Conservation (phyloP, 2,888 invertebrate species). For the Philaethria dido region DNA sequence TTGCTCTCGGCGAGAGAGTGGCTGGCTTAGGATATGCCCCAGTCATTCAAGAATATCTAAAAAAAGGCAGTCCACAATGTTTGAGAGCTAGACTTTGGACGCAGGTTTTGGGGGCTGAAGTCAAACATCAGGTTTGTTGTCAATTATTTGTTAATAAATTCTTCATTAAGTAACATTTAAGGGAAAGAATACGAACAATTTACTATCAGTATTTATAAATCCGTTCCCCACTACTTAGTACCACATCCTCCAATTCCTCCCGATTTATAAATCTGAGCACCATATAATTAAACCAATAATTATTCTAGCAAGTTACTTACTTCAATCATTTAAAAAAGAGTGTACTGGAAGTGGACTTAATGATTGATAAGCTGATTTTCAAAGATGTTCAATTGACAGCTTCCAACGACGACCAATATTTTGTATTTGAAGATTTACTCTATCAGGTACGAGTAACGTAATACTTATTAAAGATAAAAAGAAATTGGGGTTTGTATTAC, state of each 20-base stretch:
- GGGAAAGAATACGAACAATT: too few species aligned
- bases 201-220: too few species aligned
- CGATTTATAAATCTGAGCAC: neutral
- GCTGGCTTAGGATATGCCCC: constrained; percentile 92
- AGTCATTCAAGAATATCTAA: constrained; percentile 94
- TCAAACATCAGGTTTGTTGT: constrained; percentile 84
- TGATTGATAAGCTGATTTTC: constrained; percentile 96
- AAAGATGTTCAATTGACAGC: constrained; percentile 98
- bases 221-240: too few species aligned
- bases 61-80: constrained; percentile 91
- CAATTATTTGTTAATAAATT: too few species aligned
- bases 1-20: constrained; percentile 90
- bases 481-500: too few species aligned
- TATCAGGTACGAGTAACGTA: constrained; percentile 96
- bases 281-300: neutral
- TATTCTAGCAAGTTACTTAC: constrained; percentile 86
- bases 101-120: constrained; percentile 91
- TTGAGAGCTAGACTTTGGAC: constrained; percentile 94
- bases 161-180: too few species aligned
- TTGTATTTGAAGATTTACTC: constrained; percentile 97
- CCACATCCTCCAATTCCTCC: too few species aligned
- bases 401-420: constrained; percentile 98
- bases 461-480: too few species aligned
- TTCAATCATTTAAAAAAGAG: constrained; percentile 92
- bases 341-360: constrained; percentile 94